phyloP scores from a whole-genome alignment of 2,113 vertebrate species.

The Spea bombifrons region DNA sequence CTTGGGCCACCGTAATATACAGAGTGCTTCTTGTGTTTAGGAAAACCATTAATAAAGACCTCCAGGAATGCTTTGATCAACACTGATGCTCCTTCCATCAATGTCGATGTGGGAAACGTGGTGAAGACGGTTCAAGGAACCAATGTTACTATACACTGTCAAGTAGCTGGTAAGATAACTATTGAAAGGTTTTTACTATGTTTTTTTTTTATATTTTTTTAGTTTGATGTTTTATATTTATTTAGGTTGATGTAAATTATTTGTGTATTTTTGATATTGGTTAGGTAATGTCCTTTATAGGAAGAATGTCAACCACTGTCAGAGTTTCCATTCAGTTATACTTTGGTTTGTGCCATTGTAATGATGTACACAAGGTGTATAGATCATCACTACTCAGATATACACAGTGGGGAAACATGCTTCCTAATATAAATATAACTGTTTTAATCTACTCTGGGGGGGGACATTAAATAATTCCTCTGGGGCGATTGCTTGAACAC shows the following conservation, averaged over 20 bases:
- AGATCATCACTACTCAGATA: too few relatives aligned
- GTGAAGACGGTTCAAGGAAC: constrained; percentile 65
- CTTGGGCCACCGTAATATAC: constrained; percentile 33
- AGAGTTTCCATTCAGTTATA: too few relatives aligned
- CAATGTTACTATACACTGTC: constrained; percentile 73
- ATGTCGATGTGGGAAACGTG: constrained; percentile 66
- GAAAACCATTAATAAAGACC: constrained; percentile 74
- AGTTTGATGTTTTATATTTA: not conserved
- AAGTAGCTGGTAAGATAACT: constrained; percentile 70
- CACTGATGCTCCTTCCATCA: constrained; percentile 57
- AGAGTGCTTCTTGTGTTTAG: constrained; percentile 56
- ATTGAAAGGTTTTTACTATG: not conserved
- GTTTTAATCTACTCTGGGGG: too few relatives aligned
- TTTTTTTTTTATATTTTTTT: not conserved
- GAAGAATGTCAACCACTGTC: too few relatives aligned
- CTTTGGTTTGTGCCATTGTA: too few relatives aligned
- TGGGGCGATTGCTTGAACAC: too few relatives aligned
- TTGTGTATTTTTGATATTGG: too few relatives aligned
- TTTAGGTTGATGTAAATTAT: not conserved
- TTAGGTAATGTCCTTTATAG: too few relatives aligned
- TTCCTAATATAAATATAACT: too few relatives aligned
- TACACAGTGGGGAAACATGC: too few relatives aligned
- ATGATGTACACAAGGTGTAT: too few relatives aligned
- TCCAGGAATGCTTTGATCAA: constrained; percentile 64
- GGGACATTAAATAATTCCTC: too few relatives aligned